phyloP scores from a whole-genome alignment of 2,888 invertebrate species.

The Chymomyza fuscimana region DNA sequence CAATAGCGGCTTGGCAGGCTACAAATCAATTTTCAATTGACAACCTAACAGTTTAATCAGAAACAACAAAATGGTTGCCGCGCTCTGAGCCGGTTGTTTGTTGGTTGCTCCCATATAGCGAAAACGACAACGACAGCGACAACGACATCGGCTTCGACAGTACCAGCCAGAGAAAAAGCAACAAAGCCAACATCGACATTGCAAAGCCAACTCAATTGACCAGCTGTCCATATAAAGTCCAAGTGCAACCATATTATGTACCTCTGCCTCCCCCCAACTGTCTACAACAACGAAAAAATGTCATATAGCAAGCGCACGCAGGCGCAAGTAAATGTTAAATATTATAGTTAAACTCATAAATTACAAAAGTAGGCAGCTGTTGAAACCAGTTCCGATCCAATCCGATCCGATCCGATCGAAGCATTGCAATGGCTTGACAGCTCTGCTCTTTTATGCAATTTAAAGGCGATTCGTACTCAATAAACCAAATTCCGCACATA shows the following conservation, averaged over 20 bases:
- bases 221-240: constrained; percentile 69
- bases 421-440: neutral
- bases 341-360: constrained; percentile 77
- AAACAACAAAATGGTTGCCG: constrained; percentile 72
- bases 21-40: constrained; percentile 76
- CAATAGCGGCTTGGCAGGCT: constrained; percentile 41
- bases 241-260: constrained; percentile 48
- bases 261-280: constrained; percentile 22
- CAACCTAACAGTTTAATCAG: constrained; percentile 76
- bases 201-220: constrained; percentile 67
- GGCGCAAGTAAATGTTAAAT: constrained; percentile 76
- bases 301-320: constrained; percentile 76
- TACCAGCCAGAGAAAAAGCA: neutral
- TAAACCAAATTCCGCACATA: constrained; percentile 77
- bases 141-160: constrained; percentile 17
- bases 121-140: neutral
- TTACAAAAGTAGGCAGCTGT: constrained; percentile 48
- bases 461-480: constrained; percentile 75
- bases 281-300: constrained; percentile 42
- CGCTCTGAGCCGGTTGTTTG: constrained; percentile 39
- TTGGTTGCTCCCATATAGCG: neutral
- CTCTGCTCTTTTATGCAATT: constrained; percentile 65
- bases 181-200: neutral
- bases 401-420: constrained; percentile 8
- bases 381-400: constrained; percentile 53